Evolutionary conservation across 2,797 vertebrate species (phyloP), one percentile per base, ranked within the genome.

Genomic region (Melanotaenia maccullochi): DNA sequence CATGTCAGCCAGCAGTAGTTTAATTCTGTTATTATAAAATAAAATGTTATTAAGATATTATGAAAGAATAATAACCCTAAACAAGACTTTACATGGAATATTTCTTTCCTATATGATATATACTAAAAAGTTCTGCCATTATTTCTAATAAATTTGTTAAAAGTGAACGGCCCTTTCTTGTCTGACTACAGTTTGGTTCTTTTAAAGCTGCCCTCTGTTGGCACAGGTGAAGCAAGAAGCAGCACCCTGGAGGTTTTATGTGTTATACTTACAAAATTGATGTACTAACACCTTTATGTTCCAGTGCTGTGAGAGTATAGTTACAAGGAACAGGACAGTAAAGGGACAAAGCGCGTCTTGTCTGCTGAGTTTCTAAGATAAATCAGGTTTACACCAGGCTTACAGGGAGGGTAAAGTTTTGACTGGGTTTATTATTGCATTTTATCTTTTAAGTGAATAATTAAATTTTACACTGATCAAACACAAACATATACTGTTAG

Each of bases 351-450:
- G 8, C 33, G 44, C 9, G 44, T 13, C 24, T 11, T 64, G 35
- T 58, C 5, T 33, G 25, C 30, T 42, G 16, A 55, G 24, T 61
- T 68, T 3, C 22, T n/a, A 49, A n/a, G 30, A 51, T 61, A n/a
- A 75, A 76, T 67, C 38, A 16, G 62, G 35, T 8, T 68, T 28
- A 65, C 30, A n/a, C 58, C n/a, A 25, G 59, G 32, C 22, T 54
- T 38, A 5, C 18, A 54, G 32, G 14, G 60, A n/a, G 36, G 61
- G 32, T 8, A 0, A 30, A 52, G 56, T 60, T 72, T 54, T 63
- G 57, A 60, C 11, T 47, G 18, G 20, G 62, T 63, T 2, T 44
- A 36, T 81, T 62, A 65, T 78, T 72, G 61, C 28, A 18, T 68
- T 52, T 56, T 59, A 44, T 28, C 54, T 58, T 68, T 33, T 42